Evolutionary conservation across 2,888 invertebrate genomes (phyloP).

Genomic region (Rhabditoides inermis): DNA sequence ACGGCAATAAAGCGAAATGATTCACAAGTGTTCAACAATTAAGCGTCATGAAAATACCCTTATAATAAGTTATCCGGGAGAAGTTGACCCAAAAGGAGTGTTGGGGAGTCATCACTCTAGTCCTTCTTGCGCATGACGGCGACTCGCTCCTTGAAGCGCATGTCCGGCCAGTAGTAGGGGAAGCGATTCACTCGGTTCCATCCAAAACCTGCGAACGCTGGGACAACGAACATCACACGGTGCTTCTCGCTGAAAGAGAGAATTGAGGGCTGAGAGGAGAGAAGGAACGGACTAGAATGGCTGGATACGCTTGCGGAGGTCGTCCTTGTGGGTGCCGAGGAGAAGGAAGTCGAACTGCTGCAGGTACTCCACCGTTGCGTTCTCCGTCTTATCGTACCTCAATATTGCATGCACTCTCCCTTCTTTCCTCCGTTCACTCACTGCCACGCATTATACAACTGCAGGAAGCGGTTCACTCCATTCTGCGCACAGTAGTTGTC

Average conservation of each 20-base stretch:
- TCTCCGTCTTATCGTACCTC: conserved; percentile 49
- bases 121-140: conserved; percentile 25
- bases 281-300: not conserved
- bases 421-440: too few relatives aligned
- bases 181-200: conserved; percentile 10
- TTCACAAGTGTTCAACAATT: too few relatives aligned
- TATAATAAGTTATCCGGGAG: too few relatives aligned
- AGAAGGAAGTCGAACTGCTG: conserved; percentile 43
- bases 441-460: conserved; percentile 55
- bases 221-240: conserved; percentile 24
- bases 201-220: conserved; percentile 19
- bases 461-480: conserved; percentile 84
- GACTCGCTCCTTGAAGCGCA: conserved; percentile 30
- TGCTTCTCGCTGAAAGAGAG: conserved; percentile 17
- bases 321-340: conserved; percentile 33
- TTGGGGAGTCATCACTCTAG: too few relatives aligned
- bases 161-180: conserved; percentile 30
- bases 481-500: conserved; percentile 86
- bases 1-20: too few relatives aligned
- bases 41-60: too few relatives aligned
- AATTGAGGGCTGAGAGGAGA: not conserved
- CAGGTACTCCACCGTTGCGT: conserved; percentile 25
- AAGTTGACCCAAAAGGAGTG: too few relatives aligned
- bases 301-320: too few relatives aligned
- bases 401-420: conserved; percentile 9